phyloP scores from a whole-genome alignment of 2,113 vertebrate genomes.

The Triplophysa siluroides region DNA sequence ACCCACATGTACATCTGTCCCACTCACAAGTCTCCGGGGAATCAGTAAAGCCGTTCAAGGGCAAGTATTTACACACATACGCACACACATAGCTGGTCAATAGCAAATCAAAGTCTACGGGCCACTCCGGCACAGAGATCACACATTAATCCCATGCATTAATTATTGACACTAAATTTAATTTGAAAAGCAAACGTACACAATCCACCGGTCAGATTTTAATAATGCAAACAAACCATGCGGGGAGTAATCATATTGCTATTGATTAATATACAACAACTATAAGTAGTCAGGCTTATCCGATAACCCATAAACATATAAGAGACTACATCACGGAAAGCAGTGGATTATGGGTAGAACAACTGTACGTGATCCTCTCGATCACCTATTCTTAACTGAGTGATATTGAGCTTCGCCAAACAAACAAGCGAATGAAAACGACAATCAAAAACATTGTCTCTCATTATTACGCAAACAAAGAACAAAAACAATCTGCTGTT shows the following conservation, averaged over 20 bases:
- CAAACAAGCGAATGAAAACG: background rate
- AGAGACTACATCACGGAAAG: slow-evolving; percentile 61
- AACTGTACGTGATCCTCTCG: background rate
- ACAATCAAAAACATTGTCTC: background rate
- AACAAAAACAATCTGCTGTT: background rate
- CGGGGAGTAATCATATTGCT: slow-evolving; percentile 92
- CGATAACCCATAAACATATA: slow-evolving; percentile 75
- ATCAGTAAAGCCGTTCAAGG: slow-evolving; percentile 53
- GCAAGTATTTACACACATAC: slow-evolving; percentile 49
- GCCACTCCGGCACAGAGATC: slow-evolving; percentile 83
- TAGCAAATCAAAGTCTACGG: slow-evolving; percentile 74
- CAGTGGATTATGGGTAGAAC: slow-evolving; percentile 59
- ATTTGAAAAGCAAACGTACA: slow-evolving; percentile 94
- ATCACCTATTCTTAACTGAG: background rate
- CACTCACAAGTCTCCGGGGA: slow-evolving; percentile 45
- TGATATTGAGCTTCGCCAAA: background rate
- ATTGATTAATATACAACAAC: slow-evolving; percentile 90
- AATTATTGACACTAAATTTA: slow-evolving; percentile 99
- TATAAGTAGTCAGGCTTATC: slow-evolving; percentile 83
- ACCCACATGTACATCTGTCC: slow-evolving; percentile 35
- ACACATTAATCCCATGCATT: slow-evolving; percentile 97
- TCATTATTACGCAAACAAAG: background rate
- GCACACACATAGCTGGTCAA: slow-evolving; percentile 78
- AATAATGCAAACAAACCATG: slow-evolving; percentile 96
- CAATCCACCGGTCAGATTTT: slow-evolving; percentile 82